These are phyloP conservation scores for Hylaea fasciaria DNA, from an alignment of 2,888 invertebrate genomes.

Conservation along the genomic window DNA sequence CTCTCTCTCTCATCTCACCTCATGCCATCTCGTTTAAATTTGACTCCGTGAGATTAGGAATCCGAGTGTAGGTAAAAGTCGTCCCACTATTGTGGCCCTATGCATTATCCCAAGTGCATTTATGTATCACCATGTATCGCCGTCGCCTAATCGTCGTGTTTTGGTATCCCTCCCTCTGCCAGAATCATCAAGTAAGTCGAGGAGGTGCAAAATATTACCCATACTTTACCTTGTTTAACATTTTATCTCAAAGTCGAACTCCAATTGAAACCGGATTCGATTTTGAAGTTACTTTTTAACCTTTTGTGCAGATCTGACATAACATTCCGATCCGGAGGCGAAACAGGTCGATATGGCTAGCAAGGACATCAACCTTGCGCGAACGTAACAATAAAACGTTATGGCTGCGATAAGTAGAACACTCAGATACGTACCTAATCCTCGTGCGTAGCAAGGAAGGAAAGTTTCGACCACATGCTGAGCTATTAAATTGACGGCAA, in stretches of 20 bases:
- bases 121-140: too few species aligned
- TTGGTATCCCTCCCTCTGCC: too few species aligned
- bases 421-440: constrained; percentile 32
- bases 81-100: too few species aligned
- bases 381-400: constrained; percentile 44
- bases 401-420: constrained; percentile 48
- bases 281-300: constrained; percentile 24
- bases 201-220: too few species aligned
- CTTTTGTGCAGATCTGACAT: constrained; percentile 35
- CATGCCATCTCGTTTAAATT: too few species aligned
- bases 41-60: too few species aligned
- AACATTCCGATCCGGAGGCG: constrained; percentile 26
- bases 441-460: constrained; percentile 18
- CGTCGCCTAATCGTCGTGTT: too few species aligned
- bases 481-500: background rate
- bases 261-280: constrained; percentile 31
- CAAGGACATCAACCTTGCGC: constrained; percentile 51
- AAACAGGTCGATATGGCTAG: constrained; percentile 41
- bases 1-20: too few species aligned
- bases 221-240: background rate
- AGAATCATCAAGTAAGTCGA: too few species aligned
- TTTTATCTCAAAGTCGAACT: background rate
- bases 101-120: too few species aligned
- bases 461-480: background rate
- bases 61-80: too few species aligned